Evolutionary conservation across 2,113 vertebrate genomes (phyloP), one percentile per base, ranked within the genome.

Genomic region (Apteryx owenii): DNA sequence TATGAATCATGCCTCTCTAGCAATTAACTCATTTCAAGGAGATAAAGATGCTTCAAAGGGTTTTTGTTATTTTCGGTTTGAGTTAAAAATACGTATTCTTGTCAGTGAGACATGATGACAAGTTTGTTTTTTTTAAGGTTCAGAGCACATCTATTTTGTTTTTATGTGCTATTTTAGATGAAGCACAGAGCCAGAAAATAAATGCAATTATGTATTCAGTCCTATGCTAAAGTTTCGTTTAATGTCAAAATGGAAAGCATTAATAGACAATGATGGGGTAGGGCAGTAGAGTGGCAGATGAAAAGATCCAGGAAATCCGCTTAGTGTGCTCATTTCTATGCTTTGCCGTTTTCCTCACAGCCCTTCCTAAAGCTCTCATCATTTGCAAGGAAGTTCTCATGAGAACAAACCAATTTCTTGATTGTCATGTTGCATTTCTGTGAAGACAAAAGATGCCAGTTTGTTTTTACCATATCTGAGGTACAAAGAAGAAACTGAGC

Each of bases 21-120:
- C 89, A 96, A 93, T 91, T 96, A 93, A 90, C 79, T 88, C 62
- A 48, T 83, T 94, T 94, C 71, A 81, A 40, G 78, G 64, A 54
- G 78, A 85, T 14, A 91, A 88, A 90, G 62, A 89, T 84, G 78
- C 69, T 85, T 95, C 87, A 79, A 76, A 95, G 31, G 10, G 42
- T 83, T 78, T 73, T 79, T 81, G 60, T 82, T 69, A 58, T 61
- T 93, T 93, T 89, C 78, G 14, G 46, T 56, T 93, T 58, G 71
- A 91, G 54, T 80, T 73, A 70, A 91, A 97, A 88, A 85, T 46
- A 85, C 5, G 61, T 76, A 66, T 58, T 88, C 68, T 80, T 83
- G 44, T 62, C 88, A 93, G 53, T 1, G 16, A 96, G 88, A 83
- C 48, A 13, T 0, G 8, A 58, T 93, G 88, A 91, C 71, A 93